phyloP scores from a whole-genome alignment of 2,797 vertebrate species.

The Periophthalmus magnuspinnatus region DNA sequence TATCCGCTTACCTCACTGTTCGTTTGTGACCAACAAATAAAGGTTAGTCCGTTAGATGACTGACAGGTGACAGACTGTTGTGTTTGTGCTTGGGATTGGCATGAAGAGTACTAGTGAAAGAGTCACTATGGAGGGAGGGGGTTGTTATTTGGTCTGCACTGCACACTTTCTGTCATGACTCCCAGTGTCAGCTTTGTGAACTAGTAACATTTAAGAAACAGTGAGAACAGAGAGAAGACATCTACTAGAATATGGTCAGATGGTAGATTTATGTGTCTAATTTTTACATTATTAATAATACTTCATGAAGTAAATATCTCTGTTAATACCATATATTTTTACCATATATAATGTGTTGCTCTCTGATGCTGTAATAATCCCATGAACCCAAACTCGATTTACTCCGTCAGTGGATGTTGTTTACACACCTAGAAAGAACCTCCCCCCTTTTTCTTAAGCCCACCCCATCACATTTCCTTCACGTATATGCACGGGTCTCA shows the following conservation, averaged over 20 bases:
- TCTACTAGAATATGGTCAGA: not conserved
- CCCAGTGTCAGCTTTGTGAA: constrained; percentile 42
- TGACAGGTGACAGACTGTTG: constrained; percentile 24
- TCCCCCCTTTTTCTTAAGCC: not conserved
- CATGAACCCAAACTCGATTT: constrained; percentile 34
- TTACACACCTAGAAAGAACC: constrained; percentile 17
- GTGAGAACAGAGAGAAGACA: not conserved
- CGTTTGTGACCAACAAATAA: not conserved
- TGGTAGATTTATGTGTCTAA: not conserved
- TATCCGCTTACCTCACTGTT: constrained; percentile 6
- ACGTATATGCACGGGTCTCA: constrained; percentile 41
- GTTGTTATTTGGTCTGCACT: constrained; percentile 46
- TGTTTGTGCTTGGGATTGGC: constrained; percentile 42
- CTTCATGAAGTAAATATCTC: too few relatives aligned
- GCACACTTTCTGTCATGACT: constrained; percentile 26
- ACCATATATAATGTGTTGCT: too few relatives aligned
- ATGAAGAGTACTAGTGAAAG: not conserved
- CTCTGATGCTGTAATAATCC: not conserved
- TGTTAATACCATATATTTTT: too few relatives aligned
- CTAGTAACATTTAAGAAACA: constrained; percentile 11
- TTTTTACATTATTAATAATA: not conserved
- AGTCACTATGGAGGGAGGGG: not conserved
- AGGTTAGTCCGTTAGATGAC: constrained; percentile 17
- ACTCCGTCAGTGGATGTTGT: constrained; percentile 47
- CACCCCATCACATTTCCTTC: constrained; percentile 23